Evolutionary conservation across 2,113 vertebrate genomes (phyloP), one percentile per base, ranked within the genome.

Genomic region (Aramus guarauna): DNA sequence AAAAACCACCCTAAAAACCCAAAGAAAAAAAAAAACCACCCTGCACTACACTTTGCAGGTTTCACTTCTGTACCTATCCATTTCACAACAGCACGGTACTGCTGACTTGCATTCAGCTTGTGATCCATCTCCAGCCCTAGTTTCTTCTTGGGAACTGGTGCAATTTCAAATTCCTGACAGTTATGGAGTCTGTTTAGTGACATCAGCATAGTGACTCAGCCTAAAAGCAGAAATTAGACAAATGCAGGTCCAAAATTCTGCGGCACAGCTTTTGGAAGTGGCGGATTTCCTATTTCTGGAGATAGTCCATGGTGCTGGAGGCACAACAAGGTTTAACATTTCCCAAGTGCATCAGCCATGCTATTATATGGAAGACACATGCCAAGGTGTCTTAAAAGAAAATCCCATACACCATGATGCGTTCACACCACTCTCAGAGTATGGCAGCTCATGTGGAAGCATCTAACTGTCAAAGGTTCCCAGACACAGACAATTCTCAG

Each of bases 191-290:
- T 79, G 24, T 34, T 73, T 15, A 80, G 55, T 50, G 30, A 56
- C 73, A 32, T 21, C 34, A 47, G 32, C 36, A 47, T 0, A 73
- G 24, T 24, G n/a, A 80, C 48, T 64, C 12, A 6, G 30, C 48
- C 34, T 59, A 64, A 72, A 86, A 73, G 43, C 53, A 84, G 48
- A 53, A 86, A 63, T 53, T 24, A 72, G 15, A 73, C 27, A 55
- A 81, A n/a, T 0, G 0, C 6, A 73, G 2, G 6, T 18, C 23
- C 39, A 60, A 59, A 47, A 41, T 47, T n/a, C 37, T 14, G 18
- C 18, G 30, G 45, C 47, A 56, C 6, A 45, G 55, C 39, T 56
- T 84, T 80, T 18, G 20, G 4, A 69, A 87, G 32, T 30, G 29
- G 14, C 43, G 76, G 47, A 72, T 58, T 74, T 77, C 34, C 52